Percentiles rank a stretch among this genome's conserved stretches.
phyloP scores from a whole-genome alignment of 2,888 invertebrate genomes.

The Steinernema carpocapsae region DNA sequence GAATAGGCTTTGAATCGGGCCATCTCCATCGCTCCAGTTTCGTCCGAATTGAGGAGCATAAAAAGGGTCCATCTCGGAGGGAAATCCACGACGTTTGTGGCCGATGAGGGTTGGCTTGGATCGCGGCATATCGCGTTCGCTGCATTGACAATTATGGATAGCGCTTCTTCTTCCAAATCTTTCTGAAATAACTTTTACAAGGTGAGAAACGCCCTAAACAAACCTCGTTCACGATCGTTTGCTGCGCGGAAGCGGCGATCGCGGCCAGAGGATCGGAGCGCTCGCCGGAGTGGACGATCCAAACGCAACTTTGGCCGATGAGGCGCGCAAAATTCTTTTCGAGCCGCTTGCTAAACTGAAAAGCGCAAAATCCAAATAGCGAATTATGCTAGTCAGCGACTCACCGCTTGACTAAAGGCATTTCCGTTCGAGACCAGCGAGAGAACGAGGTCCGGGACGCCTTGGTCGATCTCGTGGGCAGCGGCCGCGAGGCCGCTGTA shows the following conservation, averaged over 20 bases:
- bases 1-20: constrained; percentile 33
- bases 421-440: constrained; percentile 59
- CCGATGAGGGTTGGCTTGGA: neutral
- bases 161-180: constrained; percentile 56
- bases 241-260: constrained; percentile 52
- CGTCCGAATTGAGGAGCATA: constrained; percentile 27
- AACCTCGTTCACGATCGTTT: constrained; percentile 54
- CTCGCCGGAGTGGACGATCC: constrained; percentile 58
- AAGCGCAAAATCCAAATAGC: constrained; percentile 8
- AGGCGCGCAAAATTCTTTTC: constrained; percentile 50
- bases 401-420: constrained; percentile 55
- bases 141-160: constrained; percentile 57
- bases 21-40: neutral
- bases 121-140: constrained; percentile 45
- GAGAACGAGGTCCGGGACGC: constrained; percentile 60
- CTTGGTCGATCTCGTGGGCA: constrained; percentile 61
- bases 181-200: constrained; percentile 32
- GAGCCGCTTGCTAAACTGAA: constrained; percentile 46
- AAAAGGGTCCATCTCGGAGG: constrained; percentile 35
- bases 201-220: neutral
- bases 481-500: constrained; percentile 58
- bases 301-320: constrained; percentile 49
- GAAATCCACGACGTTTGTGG: constrained; percentile 27
- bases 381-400: neutral
- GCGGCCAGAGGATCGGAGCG: constrained; percentile 55